phyloP scores from a whole-genome alignment of 2,797 vertebrate genomes.

The Chelon auratus region DNA sequence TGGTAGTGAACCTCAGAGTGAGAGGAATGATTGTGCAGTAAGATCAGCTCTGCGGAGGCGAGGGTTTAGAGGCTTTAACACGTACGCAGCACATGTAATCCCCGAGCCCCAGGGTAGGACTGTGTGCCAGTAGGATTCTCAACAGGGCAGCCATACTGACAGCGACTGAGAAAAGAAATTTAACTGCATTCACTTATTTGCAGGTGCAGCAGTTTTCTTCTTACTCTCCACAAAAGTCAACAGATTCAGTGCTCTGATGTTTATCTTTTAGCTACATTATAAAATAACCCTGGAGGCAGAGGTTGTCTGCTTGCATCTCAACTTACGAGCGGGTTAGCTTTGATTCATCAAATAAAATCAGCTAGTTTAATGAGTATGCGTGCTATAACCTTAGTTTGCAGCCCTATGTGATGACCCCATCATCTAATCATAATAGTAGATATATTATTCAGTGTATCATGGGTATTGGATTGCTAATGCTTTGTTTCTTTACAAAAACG shows the following conservation, averaged over 20 bases:
- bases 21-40: constrained; percentile 72
- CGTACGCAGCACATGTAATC: constrained; percentile 78
- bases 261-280: constrained; percentile 44
- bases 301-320: constrained; percentile 44
- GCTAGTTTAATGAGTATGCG: constrained; percentile 46
- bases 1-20: constrained; percentile 56
- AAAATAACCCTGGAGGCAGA: constrained; percentile 25
- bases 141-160: constrained; percentile 42
- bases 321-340: constrained; percentile 35
- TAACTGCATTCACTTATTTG: constrained; percentile 34
- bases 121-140: constrained; percentile 60
- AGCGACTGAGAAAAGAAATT: constrained; percentile 43
- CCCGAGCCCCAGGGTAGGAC: constrained; percentile 62
- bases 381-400: constrained; percentile 24
- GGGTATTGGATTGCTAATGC: constrained; percentile 21
- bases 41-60: constrained; percentile 72
- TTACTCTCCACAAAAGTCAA: constrained; percentile 20
- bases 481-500: constrained; percentile 37
- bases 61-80: constrained; percentile 76
- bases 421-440: constrained; percentile 42
- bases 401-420: constrained; percentile 38
- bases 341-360: constrained; percentile 62
- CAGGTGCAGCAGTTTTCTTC: constrained; percentile 16
- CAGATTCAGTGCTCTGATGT: constrained; percentile 26
- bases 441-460: constrained; percentile 19